Evolutionary conservation across 2,113 vertebrate species (phyloP).

Genomic region (Phycodurus eques): DNA sequence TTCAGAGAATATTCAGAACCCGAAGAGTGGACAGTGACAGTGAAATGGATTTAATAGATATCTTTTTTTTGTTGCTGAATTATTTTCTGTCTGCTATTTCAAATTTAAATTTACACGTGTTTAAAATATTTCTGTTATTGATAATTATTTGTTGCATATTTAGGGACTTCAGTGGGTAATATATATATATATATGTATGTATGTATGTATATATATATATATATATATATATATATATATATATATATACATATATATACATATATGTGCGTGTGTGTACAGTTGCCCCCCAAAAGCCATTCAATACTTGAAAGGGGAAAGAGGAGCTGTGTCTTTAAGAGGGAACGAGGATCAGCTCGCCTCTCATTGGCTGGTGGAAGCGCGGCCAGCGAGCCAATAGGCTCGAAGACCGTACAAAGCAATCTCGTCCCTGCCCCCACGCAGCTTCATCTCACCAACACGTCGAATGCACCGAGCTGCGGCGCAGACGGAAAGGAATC

Average conservation of each 20-base stretch:
- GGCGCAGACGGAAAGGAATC: conserved; percentile 24
- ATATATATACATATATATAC: too few species aligned
- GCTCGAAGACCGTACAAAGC: conserved; percentile 62
- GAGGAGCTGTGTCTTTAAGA: conserved; percentile 34
- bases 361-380: conserved; percentile 61
- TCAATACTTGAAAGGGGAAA: too few species aligned
- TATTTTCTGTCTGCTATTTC: background rate
- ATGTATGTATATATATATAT: too few species aligned
- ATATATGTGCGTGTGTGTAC: too few species aligned
- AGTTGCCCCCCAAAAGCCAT: background rate
- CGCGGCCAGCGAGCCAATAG: conserved; percentile 68
- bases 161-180: too few species aligned
- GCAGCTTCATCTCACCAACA: conserved; percentile 42
- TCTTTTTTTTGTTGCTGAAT: too few species aligned
- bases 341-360: background rate
- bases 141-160: background rate
- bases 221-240: too few species aligned
- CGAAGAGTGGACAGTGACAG: too few species aligned
- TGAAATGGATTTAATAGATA: background rate
- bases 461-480: background rate
- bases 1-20: too few species aligned
- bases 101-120: background rate
- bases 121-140: background rate
- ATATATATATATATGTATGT: too few species aligned
- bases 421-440: conserved; percentile 75